phyloP scores from a whole-genome alignment of 1,140 invertebrate genomes.

The Drosophila bipectinata region DNA sequence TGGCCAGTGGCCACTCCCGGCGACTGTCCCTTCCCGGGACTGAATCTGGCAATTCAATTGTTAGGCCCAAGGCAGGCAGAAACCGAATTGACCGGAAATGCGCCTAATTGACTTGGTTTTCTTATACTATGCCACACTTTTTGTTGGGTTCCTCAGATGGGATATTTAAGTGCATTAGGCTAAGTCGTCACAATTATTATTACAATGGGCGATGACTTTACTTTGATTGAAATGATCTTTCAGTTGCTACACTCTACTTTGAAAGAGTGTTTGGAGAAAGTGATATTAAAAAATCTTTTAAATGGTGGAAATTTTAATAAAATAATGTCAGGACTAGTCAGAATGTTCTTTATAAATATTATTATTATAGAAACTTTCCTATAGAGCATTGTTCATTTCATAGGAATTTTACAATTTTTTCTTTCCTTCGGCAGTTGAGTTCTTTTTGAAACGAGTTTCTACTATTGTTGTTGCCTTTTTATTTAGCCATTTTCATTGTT shows the following conservation, averaged over 20 bases:
- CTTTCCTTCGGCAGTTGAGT: slow-evolving; percentile 15
- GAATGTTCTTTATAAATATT: not conserved
- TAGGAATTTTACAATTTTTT: slow-evolving; percentile 3
- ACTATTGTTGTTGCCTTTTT: slow-evolving; percentile 75
- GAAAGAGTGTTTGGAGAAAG: not conserved
- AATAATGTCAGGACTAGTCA: no score
- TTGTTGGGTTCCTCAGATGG: slow-evolving; percentile 16
- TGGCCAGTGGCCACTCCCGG: slow-evolving; percentile 2
- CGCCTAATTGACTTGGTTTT: slow-evolving; percentile 70
- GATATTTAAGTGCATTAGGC: slow-evolving; percentile 59
- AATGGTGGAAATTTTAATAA: no score
- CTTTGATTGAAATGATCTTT: slow-evolving; percentile 29
- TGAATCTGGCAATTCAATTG: slow-evolving; percentile 27
- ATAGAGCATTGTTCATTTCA: slow-evolving; percentile 18
- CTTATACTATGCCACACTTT: slow-evolving; percentile 26
- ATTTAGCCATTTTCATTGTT: slow-evolving; percentile 80
- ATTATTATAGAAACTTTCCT: not conserved
- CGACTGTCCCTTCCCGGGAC: not conserved
- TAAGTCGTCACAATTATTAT: slow-evolving; percentile 43
- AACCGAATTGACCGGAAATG: slow-evolving; percentile 53
- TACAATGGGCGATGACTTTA: slow-evolving; percentile 44
- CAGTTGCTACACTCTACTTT: slow-evolving; percentile 18
- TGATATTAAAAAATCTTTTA: no score
- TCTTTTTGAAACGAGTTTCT: slow-evolving; percentile 51
- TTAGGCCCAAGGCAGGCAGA: slow-evolving; percentile 17